A percentile compares a stretch with the other conserved stretches of the same genome.
Evolutionary conservation across 2,888 invertebrate genomes (phyloP).

Genomic region (Zootermopsis nevadensis): DNA sequence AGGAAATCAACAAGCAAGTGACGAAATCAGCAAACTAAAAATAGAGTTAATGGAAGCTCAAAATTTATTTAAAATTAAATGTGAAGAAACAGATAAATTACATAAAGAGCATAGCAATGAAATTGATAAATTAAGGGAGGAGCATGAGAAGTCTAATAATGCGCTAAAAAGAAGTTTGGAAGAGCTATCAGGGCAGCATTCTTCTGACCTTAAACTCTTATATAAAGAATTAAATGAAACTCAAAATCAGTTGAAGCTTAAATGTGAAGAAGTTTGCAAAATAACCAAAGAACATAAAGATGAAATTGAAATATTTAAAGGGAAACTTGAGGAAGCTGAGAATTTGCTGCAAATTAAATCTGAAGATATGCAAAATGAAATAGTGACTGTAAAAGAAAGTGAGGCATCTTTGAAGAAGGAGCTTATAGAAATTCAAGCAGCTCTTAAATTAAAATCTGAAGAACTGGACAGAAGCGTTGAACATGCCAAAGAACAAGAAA

Average conservation of each 20-base stretch:
- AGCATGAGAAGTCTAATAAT: slow-evolving; percentile 43
- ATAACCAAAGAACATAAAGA: slow-evolving; percentile 56
- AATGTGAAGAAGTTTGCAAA: slow-evolving; percentile 45
- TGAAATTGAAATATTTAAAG: slow-evolving; percentile 57
- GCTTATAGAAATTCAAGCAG: slow-evolving; percentile 35
- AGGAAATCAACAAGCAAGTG: slow-evolving; percentile 41
- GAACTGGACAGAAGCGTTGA: slow-evolving; percentile 55
- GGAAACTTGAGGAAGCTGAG: slow-evolving; percentile 59
- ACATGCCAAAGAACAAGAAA: slow-evolving; percentile 53
- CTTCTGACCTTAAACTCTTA: slow-evolving; percentile 48
- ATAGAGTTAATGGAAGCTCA: slow-evolving; percentile 44
- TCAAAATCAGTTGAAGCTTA: slow-evolving; percentile 50
- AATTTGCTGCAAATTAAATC: slow-evolving; percentile 42
- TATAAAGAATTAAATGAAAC: slow-evolving; percentile 58
- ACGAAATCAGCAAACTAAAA: slow-evolving; percentile 44
- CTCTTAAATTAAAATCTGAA: slow-evolving; percentile 39
- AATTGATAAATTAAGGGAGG: slow-evolving; percentile 56
- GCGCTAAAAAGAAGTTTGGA: slow-evolving; percentile 60
- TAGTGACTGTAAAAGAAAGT: slow-evolving; percentile 58
- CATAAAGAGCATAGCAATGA: slow-evolving; percentile 65
- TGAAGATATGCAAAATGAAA: slow-evolving; percentile 47
- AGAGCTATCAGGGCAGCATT: slow-evolving; percentile 66
- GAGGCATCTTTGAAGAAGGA: slow-evolving; percentile 53
- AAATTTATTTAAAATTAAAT: slow-evolving; percentile 64
- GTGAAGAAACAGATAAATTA: slow-evolving; percentile 68